phyloP scores from a whole-genome alignment of 92 coral and sea anemone species.

The Siderastrea radians region DNA sequence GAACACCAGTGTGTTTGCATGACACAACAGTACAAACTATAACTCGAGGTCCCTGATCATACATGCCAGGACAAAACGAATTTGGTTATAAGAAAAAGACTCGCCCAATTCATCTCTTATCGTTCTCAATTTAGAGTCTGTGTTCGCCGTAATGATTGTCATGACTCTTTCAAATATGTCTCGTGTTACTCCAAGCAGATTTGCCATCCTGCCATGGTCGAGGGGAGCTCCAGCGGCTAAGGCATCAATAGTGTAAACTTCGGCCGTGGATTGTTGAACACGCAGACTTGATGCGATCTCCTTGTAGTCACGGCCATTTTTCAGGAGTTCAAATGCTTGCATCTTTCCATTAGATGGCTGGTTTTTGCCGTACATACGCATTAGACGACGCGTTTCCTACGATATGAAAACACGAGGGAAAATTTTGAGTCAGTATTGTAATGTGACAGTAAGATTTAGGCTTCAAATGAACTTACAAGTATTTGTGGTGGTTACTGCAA shows the following conservation, averaged over 20 bases:
- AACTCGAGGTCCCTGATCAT: slow-evolving; percentile 3
- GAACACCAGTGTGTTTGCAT: background rate
- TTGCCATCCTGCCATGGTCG: background rate
- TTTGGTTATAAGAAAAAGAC: background rate
- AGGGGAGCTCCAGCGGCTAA: background rate
- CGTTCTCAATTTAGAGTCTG: background rate
- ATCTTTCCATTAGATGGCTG: background rate
- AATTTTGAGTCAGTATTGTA: background rate
- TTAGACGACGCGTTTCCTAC: background rate
- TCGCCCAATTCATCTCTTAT: background rate
- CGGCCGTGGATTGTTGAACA: background rate
- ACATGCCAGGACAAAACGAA: background rate
- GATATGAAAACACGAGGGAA: background rate
- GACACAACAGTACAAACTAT: too few relatives aligned
- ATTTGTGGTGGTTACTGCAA: background rate
- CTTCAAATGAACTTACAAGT: background rate
- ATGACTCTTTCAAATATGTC: background rate
- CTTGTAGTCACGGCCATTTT: background rate
- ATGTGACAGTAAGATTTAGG: background rate
- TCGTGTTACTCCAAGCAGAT: background rate
- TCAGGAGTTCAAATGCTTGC: background rate
- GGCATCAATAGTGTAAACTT: background rate
- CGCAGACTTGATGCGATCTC: background rate
- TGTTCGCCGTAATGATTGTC: background rate
- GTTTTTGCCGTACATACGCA: background rate